Percentiles rank a stretch among this genome's conserved stretches.
These are phyloP conservation scores for Mythimna loreyi DNA, from an alignment of 2,888 invertebrate genomes.

Conservation along the genomic window DNA sequence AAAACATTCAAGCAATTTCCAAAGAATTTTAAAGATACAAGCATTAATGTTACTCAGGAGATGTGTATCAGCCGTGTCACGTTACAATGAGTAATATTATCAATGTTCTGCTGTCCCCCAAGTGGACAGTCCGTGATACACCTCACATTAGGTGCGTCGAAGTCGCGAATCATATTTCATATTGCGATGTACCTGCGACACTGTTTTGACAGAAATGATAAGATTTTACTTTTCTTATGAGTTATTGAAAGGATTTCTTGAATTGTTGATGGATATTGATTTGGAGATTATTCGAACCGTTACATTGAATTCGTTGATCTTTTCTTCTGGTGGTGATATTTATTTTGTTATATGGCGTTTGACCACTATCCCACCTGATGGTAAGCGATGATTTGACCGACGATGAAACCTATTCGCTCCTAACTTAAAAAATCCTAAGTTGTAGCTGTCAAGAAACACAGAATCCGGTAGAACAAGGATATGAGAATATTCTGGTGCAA, in stretches of 20 bases:
- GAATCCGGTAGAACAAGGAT: no score
- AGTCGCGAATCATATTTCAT: conserved; percentile 84
- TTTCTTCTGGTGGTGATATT: not conserved
- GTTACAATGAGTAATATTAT: conserved; percentile 86
- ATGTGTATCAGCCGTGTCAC: conserved; percentile 77
- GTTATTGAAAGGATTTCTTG: conserved; percentile 66
- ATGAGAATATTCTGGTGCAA: no score
- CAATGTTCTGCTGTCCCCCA: conserved; percentile 84
- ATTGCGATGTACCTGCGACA: conserved; percentile 72
- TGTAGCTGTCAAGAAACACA: no score
- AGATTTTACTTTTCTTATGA: conserved; percentile 72
- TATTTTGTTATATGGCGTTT: no score
- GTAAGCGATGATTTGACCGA: no score
- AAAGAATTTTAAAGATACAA: conserved; percentile 65
- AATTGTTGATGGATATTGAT: conserved; percentile 43
- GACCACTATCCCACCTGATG: no score
- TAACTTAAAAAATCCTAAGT: no score
- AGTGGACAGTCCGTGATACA: conserved; percentile 69
- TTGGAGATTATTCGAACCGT: conserved; percentile 29
- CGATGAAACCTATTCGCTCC: no score
- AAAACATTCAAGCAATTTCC: conserved; percentile 52
- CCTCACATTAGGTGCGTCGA: conserved; percentile 85
- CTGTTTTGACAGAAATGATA: conserved; percentile 84
- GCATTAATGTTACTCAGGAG: conserved; percentile 65
- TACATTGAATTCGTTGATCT: not conserved